Evolutionary conservation across 2,113 vertebrate genomes (phyloP).

Genomic region (Reinhardtius hippoglossoides): DNA sequence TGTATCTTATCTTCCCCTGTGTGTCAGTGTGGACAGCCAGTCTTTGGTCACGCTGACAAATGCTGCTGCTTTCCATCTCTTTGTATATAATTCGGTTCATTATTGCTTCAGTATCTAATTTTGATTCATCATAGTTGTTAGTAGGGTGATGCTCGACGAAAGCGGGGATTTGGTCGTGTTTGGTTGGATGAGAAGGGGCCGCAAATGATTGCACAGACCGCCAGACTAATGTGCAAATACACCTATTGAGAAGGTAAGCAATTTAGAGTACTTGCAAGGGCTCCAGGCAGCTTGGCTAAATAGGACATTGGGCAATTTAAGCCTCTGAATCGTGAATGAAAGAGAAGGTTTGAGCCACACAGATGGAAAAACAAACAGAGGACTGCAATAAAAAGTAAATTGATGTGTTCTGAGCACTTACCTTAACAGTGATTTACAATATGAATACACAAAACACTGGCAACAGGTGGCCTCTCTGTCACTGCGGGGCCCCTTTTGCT

Average conservation of each 20-base stretch:
- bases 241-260: conserved; percentile 63
- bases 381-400: conserved; percentile 23
- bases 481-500: not conserved
- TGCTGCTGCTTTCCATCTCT: conserved; percentile 28
- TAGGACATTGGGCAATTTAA: conserved; percentile 32
- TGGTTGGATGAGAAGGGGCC: conserved; percentile 18
- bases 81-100: conserved; percentile 44
- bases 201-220: conserved; percentile 43
- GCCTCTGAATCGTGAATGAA: conserved; percentile 38
- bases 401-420: conserved; percentile 20
- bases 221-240: conserved; percentile 59
- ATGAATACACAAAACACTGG: not conserved
- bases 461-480: conserved; percentile 31
- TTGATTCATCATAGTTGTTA: conserved; percentile 44
- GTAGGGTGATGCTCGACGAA: conserved; percentile 45
- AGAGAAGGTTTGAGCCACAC: conserved; percentile 11
- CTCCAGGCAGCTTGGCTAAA: conserved; percentile 57
- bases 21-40: conserved; percentile 43
- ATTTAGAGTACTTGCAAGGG: conserved; percentile 54
- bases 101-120: conserved; percentile 49
- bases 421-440: conserved; percentile 34
- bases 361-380: conserved; percentile 4
- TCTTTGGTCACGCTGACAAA: conserved; percentile 51
- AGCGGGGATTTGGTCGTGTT: conserved; percentile 34
- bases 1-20: conserved; percentile 40